These are phyloP conservation scores for Thripadectes ignobilis DNA, from an alignment of 2,797 vertebrate genomes.

Conservation along the genomic window DNA sequence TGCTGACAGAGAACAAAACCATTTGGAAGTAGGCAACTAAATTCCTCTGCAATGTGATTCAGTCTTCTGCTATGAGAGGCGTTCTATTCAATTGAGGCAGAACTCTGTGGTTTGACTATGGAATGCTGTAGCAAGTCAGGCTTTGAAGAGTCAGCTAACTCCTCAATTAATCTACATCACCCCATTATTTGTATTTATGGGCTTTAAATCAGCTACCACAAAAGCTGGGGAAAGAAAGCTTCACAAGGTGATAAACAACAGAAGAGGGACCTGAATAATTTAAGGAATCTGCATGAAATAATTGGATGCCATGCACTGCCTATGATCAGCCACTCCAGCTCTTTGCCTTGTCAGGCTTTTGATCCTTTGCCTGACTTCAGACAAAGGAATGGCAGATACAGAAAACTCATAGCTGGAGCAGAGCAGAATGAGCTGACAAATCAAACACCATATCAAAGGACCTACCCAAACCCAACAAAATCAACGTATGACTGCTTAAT, in stretches of 20 bases:
- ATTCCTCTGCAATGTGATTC: neutral
- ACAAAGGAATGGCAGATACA: neutral
- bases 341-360: neutral
- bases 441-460: neutral
- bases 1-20: neutral
- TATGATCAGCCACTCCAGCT: neutral
- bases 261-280: conserved; percentile 6
- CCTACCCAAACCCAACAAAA: neutral
- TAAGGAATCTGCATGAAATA: conserved; percentile 1
- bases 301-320: neutral
- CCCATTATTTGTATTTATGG: neutral
- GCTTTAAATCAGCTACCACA: neutral
- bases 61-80: neutral
- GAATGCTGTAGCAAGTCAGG: neutral
- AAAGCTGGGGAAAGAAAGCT: neutral
- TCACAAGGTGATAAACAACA: neutral
- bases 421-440: neutral
- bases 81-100: neutral
- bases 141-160: neutral
- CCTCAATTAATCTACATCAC: neutral
- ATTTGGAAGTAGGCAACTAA: neutral
- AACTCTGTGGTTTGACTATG: neutral
- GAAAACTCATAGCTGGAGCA: neutral
- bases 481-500: neutral
- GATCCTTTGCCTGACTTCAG: neutral